Base-by-base conservation (phyloP, 1,140 invertebrate genomes). In the Bombyx mandarina region DNA sequence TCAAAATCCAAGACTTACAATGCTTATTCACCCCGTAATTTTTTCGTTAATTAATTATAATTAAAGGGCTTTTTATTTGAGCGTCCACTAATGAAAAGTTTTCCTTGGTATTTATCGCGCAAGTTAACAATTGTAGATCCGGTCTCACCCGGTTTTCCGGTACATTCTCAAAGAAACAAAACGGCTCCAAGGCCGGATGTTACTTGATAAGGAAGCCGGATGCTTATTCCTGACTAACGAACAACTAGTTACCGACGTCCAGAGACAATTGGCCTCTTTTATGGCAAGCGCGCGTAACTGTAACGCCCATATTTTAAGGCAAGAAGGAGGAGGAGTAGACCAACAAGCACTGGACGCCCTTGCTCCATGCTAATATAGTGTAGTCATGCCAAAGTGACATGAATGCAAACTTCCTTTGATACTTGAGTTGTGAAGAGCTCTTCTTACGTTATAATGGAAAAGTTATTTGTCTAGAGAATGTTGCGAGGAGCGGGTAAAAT, bases 181-280 rank as follows among this genome's bases (percentile, higher is more conserved):
- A 71, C 63, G 57, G 62, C 58, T 65, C 59, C 59, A 63, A 43
- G 55, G 53, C 69, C 73, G 75, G 75, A 77, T 63, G 61, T 50
- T 54, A 44, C 65, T 68, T 77, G 71, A 80, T 80, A 76, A 74
- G 73, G 69, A 76, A 75, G 75, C 77, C 73, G 75, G 77, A 80
- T 69, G 69, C 71, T 58, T 61, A 70, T 64, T 66, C 63, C 70
- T 45, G 53, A 61, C 66, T 79, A 80, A 80, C 75, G 73, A 80
- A 69, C 63, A 66, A 69, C 73, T 72, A 75, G 66, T 66, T 66
- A 63, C 47, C 57, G 59, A 47, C 58, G 46, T 57, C 67, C 66
- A 69, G 35, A 45, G 22, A 44, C n/a, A 26, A 48, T 26, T 54
- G 69, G 69, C 48, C 66, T 45, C 42, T 8, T 45, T 12, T 43